Base-by-base conservation (phyloP, 2,888 invertebrate genomes). In the Terebella lapidaria region DNA sequence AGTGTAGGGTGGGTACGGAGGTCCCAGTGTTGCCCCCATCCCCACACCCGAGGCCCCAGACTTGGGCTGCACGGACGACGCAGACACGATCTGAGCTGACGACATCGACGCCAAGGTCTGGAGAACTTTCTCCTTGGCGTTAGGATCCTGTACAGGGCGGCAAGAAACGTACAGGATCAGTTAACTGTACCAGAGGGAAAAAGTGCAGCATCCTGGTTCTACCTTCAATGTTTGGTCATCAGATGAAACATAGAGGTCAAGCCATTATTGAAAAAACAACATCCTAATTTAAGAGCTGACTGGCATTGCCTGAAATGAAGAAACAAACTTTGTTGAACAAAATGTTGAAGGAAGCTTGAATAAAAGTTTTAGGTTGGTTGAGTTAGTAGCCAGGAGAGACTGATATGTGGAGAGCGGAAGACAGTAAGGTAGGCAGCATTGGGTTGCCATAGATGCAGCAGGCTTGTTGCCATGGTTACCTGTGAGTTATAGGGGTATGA, bases 11-110 rank as follows among this genome's bases (percentile, higher is more conserved):
- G 49, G 10, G 49, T 49, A 49, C n/a, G 15, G 15, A n/a, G 49
- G n/a, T 15, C 49, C 49, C 18, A 49, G 42, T 10, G 42, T 35
- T 10, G 10, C n/a, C 10, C 42, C 42, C 42, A 35, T 35, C 42
- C 42, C 42, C 42, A 35, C 42, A n/a, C 42, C 42, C 10, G 42
- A 10, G 10, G n/a, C 10, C 42, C 42, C 42, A 35, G 10, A 15
- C n/a, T 35, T 35, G 10, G 10, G 42, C 42, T 35, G 42, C 42
- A 35, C n/a, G 10, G 42, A 15, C 42, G 63, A 55, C 27, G 63
- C 63, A 3, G 63, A 63, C 49, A 63, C 63, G n/a, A 63, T 63
- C 61, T 63, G 63, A 18, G 63, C 63, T n/a, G 63, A 63, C 1
- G 63, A 63, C 63, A 63, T 63, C 4, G 61, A 57, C 5, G 63